These are phyloP conservation scores for Penaeus japonicus DNA, from an alignment of 1,140 invertebrate genomes.

Conservation along the genomic window DNA sequence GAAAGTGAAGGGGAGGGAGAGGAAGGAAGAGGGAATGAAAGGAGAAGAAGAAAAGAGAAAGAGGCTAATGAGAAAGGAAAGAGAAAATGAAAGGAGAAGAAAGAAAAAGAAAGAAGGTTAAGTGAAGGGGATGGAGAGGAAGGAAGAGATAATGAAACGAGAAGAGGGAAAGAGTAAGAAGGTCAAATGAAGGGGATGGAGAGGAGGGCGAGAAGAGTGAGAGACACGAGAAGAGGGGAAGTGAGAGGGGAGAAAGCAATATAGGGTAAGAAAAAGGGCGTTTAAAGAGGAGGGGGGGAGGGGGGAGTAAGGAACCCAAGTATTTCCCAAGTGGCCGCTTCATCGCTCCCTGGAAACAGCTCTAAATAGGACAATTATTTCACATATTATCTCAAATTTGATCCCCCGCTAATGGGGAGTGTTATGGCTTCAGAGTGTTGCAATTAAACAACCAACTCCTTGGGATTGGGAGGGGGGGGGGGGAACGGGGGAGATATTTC, in stretches of 20 bases:
- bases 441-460: no score
- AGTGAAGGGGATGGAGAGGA: not conserved
- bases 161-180: not conserved
- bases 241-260: not conserved
- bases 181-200: not conserved
- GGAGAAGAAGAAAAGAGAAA: not conserved
- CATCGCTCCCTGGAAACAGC: not conserved
- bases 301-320: not conserved
- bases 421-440: no score
- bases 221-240: not conserved
- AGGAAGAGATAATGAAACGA: not conserved
- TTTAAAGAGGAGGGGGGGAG: not conserved
- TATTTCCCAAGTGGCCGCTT: constrained; percentile 23
- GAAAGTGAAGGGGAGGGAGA: not conserved
- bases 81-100: not conserved
- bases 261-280: not conserved
- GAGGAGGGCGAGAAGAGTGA: not conserved
- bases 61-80: not conserved
- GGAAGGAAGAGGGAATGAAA: not conserved
- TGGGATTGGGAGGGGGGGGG: no score
- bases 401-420: not conserved
- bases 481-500: not conserved
- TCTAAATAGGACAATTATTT: constrained; percentile 35
- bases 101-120: not conserved
- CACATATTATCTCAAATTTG: not conserved